Base-by-base conservation (phyloP, 2,888 invertebrate genomes). In the Cryptophagus acutangulus region DNA sequence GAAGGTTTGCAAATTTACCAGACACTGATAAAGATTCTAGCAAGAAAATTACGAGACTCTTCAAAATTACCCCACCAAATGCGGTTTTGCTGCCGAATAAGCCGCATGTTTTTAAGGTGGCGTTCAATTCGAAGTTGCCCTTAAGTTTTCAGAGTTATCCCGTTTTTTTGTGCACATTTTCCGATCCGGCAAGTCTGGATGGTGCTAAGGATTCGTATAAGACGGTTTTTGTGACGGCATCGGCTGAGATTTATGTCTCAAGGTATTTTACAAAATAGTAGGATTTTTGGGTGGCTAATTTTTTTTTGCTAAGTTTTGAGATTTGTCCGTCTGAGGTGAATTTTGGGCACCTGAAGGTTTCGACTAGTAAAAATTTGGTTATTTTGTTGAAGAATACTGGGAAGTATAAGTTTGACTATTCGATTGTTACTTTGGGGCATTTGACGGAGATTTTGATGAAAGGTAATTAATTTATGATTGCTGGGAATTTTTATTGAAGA, bases 381-480 rank as follows among this genome's bases (percentile, higher is more conserved):
- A 70, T 82, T 0, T 72, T 73, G 38, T 59, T 82, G 15, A 75
- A 73, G 49, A 82, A 82, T 56, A 75, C 66, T 1, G 81, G 82
- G 45, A 73, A 73, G 59, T 80, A 78, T 56, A 72, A 76, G 1
- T 73, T 69, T 41, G 51, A 49, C 17, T 69, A 62, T 40, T 48
- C 45, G 2, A 52, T 67, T 10, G 16, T 58, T 2, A 51, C 48
- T 29, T 38, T 48, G 36, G 46, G 39, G 33, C 45, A 46, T 37
- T 35, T 36, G 16, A 20, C 34, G 25, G 52, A 49, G 15, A 30
- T 46, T 13, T 41, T 41, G 28, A 40, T 36, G 14, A 43, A 46
- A 28, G 30, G 18, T 38, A 42, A 40, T 16, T 36, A 31, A 31
- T 9, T 26, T n/a, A 3, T 20, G 9, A 37, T 31, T 29, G 29